Percentiles rank a stretch among this genome's conserved stretches.
phyloP scores from a whole-genome alignment of 2,888 invertebrate species.

The Drosophila neotestacea region DNA sequence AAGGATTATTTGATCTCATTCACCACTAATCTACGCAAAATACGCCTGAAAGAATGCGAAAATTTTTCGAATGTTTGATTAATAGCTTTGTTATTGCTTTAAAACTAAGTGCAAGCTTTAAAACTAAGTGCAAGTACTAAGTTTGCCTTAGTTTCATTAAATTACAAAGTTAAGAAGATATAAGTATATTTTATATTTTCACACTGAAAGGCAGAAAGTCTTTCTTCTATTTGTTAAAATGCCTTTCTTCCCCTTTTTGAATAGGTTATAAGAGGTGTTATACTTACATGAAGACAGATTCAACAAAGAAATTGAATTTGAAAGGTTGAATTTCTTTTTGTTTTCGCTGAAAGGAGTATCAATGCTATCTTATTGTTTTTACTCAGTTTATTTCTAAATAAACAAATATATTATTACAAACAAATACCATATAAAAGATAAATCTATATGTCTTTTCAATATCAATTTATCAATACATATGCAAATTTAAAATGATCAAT shows the following conservation, averaged over 20 bases:
- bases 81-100: background rate
- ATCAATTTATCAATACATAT: slow-evolving; percentile 17
- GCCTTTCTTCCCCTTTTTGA: background rate
- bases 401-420: slow-evolving; percentile 7
- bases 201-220: background rate
- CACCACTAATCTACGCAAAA: too few species aligned
- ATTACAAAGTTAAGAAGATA: too few species aligned
- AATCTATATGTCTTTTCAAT: slow-evolving; percentile 10
- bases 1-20: background rate
- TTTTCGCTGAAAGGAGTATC: background rate
- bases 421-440: background rate
- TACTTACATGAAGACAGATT: background rate
- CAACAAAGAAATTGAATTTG: slow-evolving; percentile 1
- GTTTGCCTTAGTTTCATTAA: background rate
- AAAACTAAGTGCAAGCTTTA: background rate
- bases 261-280: background rate
- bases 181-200: too few species aligned
- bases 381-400: slow-evolving; percentile 5
- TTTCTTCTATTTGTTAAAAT: background rate
- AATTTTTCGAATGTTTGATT: background rate
- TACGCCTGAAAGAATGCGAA: background rate
- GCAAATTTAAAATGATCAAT: slow-evolving; percentile 17
- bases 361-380: slow-evolving; percentile 24
- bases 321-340: background rate
- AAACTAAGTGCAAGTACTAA: background rate